Conservation (phyloP, 92 coral and sea anemone genomes). For the Epizoanthus ramosus region DNA sequence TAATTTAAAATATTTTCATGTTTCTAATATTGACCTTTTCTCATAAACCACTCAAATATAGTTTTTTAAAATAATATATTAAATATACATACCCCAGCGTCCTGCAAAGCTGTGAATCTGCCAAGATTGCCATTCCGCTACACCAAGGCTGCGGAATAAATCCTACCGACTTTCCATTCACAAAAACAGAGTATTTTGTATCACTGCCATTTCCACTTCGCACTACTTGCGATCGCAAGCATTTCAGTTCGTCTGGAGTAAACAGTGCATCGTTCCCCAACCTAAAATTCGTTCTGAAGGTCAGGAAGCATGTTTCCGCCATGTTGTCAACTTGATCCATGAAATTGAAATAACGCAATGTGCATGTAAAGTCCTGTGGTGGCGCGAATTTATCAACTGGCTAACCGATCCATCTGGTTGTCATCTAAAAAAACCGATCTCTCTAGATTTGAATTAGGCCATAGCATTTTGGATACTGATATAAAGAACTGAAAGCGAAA, state of each 20-base stretch:
- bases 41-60: too few species aligned
- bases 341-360: too few species aligned
- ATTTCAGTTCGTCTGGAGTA: conserved; percentile 2
- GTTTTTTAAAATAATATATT: too few species aligned
- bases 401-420: background rate
- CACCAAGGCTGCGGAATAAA: conserved; percentile 22
- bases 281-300: conserved; percentile 10
- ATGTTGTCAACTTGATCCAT: background rate
- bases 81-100: conserved; percentile 9
- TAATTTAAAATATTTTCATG: too few species aligned
- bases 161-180: conserved; percentile 20
- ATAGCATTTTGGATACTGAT: too few species aligned
- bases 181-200: background rate
- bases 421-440: too few species aligned
- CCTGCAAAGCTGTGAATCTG: conserved; percentile 9
- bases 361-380: too few species aligned
- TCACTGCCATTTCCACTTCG: background rate
- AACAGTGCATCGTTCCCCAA: background rate
- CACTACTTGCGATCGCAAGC: conserved; percentile 17
- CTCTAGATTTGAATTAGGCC: too few species aligned
- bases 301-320: conserved; percentile 20
- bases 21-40: too few species aligned
- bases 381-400: background rate
- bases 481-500: background rate
- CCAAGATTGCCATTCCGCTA: conserved; percentile 22